A percentile compares a stretch with the other conserved stretches of the same genome.
phyloP scores from a whole-genome alignment of 2,113 vertebrate genomes.

The Mustelus asterias region DNA sequence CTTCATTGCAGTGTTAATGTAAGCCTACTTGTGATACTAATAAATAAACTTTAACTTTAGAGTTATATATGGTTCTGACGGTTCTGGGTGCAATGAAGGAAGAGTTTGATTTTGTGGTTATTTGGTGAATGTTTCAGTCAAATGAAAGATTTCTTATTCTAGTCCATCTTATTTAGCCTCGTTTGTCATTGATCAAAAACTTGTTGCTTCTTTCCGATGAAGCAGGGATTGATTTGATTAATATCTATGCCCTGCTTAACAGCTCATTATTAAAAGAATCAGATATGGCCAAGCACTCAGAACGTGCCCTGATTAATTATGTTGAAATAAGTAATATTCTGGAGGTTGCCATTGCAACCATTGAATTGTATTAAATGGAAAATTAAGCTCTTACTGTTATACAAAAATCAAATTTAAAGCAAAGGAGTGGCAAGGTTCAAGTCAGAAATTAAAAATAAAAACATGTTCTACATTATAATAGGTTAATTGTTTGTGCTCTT shows the following conservation, averaged over 20 bases:
- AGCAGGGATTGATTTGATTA: slow-evolving; percentile 13
- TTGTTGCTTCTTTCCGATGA: background rate
- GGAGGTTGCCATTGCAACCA: background rate
- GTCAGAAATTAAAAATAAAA: background rate
- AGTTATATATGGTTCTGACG: background rate
- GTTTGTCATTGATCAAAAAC: background rate
- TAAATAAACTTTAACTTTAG: no score
- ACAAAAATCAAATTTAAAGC: background rate
- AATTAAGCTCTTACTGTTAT: background rate
- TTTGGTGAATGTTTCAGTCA: background rate
- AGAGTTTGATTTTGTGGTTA: background rate
- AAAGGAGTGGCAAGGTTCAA: background rate
- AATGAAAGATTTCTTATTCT: background rate
- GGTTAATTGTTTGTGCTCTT: background rate
- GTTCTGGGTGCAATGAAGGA: background rate
- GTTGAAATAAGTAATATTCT: background rate
- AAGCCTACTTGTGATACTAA: no score
- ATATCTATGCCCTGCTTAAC: background rate
- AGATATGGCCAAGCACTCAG: background rate
- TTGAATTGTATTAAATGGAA: background rate
- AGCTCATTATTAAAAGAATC: slow-evolving; percentile 3
- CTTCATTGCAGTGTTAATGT: no score
- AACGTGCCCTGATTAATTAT: background rate
- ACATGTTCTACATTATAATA: background rate
- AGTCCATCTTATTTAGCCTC: background rate